Percentiles rank a stretch among this genome's conserved stretches.
These are phyloP conservation scores for Lepidurus couesii DNA, from an alignment of 1,140 invertebrate genomes.

Conservation along the genomic window DNA sequence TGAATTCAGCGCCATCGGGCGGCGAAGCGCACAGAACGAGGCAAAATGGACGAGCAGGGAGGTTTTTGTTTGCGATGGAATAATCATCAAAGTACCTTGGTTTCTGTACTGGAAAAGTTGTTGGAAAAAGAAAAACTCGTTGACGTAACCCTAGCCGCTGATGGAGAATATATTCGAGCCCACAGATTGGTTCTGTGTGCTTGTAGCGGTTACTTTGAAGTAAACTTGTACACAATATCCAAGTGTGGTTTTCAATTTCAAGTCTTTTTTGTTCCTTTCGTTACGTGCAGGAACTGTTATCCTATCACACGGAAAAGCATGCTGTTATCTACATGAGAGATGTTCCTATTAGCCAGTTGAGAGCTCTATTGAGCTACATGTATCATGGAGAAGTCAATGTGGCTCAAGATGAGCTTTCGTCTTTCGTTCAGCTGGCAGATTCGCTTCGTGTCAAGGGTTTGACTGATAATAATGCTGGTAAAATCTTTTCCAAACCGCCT, in stretches of 20 bases:
- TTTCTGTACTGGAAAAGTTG: conserved; percentile 68
- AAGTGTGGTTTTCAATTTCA: background rate
- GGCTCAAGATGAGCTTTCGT: conserved; percentile 70
- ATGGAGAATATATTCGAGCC: conserved; percentile 52
- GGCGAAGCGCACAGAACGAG: background rate
- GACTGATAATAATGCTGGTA: conserved; percentile 48
- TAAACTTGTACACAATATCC: conserved; percentile 37
- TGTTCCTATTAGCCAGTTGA: conserved; percentile 64
- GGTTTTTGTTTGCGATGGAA: conserved; percentile 85
- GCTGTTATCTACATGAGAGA: conserved; percentile 59
- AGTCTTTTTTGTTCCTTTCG: conserved; percentile 19
- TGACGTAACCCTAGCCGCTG: conserved; percentile 75
- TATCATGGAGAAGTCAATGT: conserved; percentile 64
- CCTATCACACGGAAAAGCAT: conserved; percentile 29
- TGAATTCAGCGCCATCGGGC: background rate
- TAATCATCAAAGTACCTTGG: conserved; percentile 85
- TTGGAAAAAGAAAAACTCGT: conserved; percentile 52
- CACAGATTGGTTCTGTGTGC: conserved; percentile 54
- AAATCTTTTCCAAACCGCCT: conserved; percentile 41
- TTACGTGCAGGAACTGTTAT: conserved; percentile 29
- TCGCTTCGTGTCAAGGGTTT: conserved; percentile 72
- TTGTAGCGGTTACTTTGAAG: conserved; percentile 54
- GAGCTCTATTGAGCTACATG: conserved; percentile 53
- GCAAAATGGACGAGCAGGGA: background rate
- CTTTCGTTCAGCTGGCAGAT: conserved; percentile 72